These are phyloP conservation scores for Spinus pinus DNA, from an alignment of 2,797 vertebrate species.

Conservation along the genomic window DNA sequence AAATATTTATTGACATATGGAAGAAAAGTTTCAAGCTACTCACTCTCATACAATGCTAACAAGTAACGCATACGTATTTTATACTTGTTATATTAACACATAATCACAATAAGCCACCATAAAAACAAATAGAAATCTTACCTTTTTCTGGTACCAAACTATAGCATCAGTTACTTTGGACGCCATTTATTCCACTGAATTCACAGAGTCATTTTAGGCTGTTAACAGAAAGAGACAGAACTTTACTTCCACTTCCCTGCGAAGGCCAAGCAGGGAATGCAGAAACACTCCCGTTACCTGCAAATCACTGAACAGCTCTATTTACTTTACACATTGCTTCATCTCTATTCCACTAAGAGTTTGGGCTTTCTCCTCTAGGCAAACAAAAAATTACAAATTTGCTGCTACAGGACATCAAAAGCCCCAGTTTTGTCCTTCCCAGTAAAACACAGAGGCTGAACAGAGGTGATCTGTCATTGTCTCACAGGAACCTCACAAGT, in stretches of 20 bases:
- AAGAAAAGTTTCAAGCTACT: background rate
- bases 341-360: slow-evolving; percentile 59
- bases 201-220: slow-evolving; percentile 92
- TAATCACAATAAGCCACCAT: background rate
- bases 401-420: slow-evolving; percentile 27
- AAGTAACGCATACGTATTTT: background rate
- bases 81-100: background rate
- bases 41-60: background rate
- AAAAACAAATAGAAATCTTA: slow-evolving; percentile 76
- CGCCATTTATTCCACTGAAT: slow-evolving; percentile 94
- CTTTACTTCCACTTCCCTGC: slow-evolving; percentile 63
- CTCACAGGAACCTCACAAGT: background rate
- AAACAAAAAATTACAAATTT: slow-evolving; percentile 48
- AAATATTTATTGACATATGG: background rate
- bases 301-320: slow-evolving; percentile 25
- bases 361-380: background rate
- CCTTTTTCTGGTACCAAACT: slow-evolving; percentile 99
- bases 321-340: slow-evolving; percentile 68
- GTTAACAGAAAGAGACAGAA: slow-evolving; percentile 71
- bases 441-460: background rate
- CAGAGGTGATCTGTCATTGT: background rate
- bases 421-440: background rate
- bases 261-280: background rate
- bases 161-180: slow-evolving; percentile 99
- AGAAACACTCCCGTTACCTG: slow-evolving; percentile 58